phyloP scores from a whole-genome alignment of 2,888 invertebrate species.

The Physocephala rufipes region DNA sequence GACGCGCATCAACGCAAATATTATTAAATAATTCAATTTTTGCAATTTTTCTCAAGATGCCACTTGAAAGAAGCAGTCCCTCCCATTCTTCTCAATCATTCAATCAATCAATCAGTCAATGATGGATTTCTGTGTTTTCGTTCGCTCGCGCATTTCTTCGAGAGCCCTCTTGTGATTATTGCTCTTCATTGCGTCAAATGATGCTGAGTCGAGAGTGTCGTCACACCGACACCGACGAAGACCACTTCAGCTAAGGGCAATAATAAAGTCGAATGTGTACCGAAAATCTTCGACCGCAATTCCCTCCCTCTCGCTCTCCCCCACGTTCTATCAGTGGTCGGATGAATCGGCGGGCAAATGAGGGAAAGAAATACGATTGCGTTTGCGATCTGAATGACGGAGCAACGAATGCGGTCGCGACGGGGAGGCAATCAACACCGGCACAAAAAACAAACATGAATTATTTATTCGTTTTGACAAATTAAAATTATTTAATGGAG shows the following conservation, averaged over 20 bases:
- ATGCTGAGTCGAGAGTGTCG: constrained; percentile 3
- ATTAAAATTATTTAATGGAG: not conserved
- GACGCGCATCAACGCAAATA: constrained; percentile 15
- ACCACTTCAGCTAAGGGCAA: not conserved
- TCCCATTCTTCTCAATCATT: not conserved
- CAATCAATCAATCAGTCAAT: constrained; percentile 1
- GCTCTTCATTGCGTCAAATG: constrained; percentile 9
- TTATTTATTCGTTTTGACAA: not conserved
- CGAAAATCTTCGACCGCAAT: constrained; percentile 1
- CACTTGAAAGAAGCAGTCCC: constrained; percentile 8
- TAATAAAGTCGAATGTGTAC: constrained; percentile 6
- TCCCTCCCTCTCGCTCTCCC: not conserved
- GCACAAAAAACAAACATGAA: too few relatives aligned
- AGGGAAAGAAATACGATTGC: too few relatives aligned
- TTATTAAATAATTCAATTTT: constrained; percentile 29
- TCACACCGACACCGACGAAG: constrained; percentile 8
- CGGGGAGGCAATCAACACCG: too few relatives aligned
- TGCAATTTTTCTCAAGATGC: not conserved
- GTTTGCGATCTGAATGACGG: too few relatives aligned
- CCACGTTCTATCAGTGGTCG: not conserved
- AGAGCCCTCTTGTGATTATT: constrained; percentile 34
- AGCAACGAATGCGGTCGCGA: too few relatives aligned
- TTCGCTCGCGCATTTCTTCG: constrained; percentile 38
- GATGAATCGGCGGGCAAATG: too few relatives aligned
- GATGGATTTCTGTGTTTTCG: constrained; percentile 32